Percentiles rank a stretch among this genome's conserved stretches.
These are phyloP conservation scores for Drosophila biarmipes DNA, from an alignment of 1,140 invertebrate genomes.

Conservation along the genomic window DNA sequence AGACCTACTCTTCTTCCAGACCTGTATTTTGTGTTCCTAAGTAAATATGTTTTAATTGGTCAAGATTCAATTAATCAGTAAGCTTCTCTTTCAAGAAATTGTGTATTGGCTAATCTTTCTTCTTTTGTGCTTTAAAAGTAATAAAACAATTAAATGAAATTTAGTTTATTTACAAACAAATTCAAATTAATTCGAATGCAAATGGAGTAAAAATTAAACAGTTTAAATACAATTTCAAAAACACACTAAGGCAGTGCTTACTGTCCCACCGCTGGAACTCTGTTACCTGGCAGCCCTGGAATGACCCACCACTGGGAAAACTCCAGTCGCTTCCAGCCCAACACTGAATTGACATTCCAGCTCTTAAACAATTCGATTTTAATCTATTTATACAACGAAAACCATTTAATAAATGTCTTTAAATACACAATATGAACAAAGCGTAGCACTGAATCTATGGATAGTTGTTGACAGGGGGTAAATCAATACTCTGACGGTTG, in stretches of 20 bases:
- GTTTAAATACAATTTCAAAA: no score
- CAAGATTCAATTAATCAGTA: not conserved
- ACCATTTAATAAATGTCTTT: constrained; percentile 45
- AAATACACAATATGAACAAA: constrained; percentile 37
- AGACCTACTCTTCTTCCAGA: not conserved
- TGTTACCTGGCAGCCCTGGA: not conserved
- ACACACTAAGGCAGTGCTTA: no score
- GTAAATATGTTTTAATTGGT: not conserved
- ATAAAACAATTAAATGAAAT: no score
- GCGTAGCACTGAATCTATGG: constrained; percentile 24
- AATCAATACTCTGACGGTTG: constrained; percentile 37
- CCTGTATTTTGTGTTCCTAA: not conserved
- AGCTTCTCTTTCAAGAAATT: no score
- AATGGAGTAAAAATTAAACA: not conserved
- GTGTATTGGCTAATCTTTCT: no score
- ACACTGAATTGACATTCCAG: constrained; percentile 3
- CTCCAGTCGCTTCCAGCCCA: constrained; percentile 3
- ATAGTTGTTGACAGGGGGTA: constrained; percentile 12
- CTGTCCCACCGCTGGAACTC: not conserved
- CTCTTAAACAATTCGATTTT: not conserved
- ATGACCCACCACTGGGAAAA: not conserved
- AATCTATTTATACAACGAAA: constrained; percentile 41
- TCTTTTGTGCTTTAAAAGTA: no score
- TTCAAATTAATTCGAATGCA: not conserved
- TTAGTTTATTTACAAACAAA: no score